Conservation (phyloP, 1,140 invertebrate species). For the Teleogryllus occipitalis region DNA sequence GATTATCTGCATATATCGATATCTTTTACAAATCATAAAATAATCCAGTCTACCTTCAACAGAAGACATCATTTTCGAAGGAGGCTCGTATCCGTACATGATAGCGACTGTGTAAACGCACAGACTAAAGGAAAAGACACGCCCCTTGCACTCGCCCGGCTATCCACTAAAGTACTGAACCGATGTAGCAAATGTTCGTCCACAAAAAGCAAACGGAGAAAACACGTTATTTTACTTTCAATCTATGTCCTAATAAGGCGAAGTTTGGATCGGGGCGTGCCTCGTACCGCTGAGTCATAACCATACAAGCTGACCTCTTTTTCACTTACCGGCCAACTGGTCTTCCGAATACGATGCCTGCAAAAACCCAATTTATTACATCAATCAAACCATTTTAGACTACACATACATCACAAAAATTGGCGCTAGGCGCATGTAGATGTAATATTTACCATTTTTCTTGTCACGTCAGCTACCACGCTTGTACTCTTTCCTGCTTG, state of each 20-base stretch:
- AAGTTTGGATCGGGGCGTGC: constrained; percentile 27
- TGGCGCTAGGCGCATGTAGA: background rate
- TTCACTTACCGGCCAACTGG: constrained; percentile 76
- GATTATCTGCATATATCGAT: too few relatives aligned
- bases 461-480: too few relatives aligned
- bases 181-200: constrained; percentile 13
- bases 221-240: constrained; percentile 32
- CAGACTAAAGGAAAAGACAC: background rate
- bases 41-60: constrained; percentile 38
- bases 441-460: background rate
- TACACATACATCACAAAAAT: background rate
- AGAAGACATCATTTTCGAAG: constrained; percentile 45
- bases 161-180: background rate
- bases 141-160: background rate
- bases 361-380: constrained; percentile 34
- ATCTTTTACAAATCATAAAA: background rate
- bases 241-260: constrained; percentile 34
- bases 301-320: constrained; percentile 32
- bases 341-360: constrained; percentile 83
- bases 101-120: background rate
- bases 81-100: constrained; percentile 45
- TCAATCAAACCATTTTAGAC: constrained; percentile 17
- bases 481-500: too few relatives aligned
- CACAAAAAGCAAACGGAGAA: constrained; percentile 33
- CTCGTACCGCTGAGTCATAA: constrained; percentile 31